A percentile compares a stretch with the other conserved stretches of the same genome.
Evolutionary conservation across 2,113 vertebrate species (phyloP).

Genomic region (Heterocephalus glaber): DNA sequence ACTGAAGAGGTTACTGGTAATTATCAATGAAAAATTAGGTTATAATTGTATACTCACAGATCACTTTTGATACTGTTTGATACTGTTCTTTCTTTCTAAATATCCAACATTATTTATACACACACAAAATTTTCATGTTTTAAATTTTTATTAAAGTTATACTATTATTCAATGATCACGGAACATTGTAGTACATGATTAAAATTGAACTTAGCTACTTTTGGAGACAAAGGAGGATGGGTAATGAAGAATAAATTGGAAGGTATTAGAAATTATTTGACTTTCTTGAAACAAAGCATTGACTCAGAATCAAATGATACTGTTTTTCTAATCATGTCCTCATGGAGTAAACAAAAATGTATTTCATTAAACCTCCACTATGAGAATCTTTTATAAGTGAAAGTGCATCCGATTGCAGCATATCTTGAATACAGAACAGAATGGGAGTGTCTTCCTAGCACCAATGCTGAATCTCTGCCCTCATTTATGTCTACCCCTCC

Average conservation of each 20-base stretch:
- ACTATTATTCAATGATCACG: neutral
- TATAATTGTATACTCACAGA: neutral
- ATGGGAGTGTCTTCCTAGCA: neutral
- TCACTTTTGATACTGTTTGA: too few species aligned
- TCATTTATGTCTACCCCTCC: rapidly evolving
- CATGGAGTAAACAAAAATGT: neutral
- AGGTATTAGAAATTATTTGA: neutral
- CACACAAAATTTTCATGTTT: neutral
- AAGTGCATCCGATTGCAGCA: neutral
- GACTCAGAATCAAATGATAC: neutral
- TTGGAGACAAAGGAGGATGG: neutral
- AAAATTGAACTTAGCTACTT: neutral
- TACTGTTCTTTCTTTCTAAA: neutral
- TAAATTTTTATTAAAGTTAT: neutral
- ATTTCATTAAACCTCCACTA: neutral
- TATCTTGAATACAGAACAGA: rapidly evolving
- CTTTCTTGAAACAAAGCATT: neutral
- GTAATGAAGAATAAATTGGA: neutral
- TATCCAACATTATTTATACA: neutral
- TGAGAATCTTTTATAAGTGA: neutral
- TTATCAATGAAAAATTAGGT: neutral
- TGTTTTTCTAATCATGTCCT: neutral
- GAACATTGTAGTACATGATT: neutral
- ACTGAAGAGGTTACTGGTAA: neutral
- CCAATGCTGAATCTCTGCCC: too few species aligned